These are phyloP conservation scores for Seladonia tumulorum DNA, from an alignment of 2,888 invertebrate genomes.

Conservation along the genomic window DNA sequence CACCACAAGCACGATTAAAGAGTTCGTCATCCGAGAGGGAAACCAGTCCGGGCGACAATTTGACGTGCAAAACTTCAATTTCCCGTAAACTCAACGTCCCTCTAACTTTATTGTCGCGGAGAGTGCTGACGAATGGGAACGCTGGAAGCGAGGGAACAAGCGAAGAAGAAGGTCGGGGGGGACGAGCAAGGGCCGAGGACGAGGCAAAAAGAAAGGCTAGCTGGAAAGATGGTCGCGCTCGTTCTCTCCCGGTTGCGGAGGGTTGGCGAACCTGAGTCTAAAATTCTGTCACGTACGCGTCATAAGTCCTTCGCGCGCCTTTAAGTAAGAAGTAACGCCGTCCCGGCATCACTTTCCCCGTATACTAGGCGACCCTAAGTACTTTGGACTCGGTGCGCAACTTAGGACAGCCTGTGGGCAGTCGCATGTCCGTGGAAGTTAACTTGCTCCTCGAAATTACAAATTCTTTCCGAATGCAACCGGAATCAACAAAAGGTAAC, in stretches of 20 bases:
- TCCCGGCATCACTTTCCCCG: constrained; percentile 47
- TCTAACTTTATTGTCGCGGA: constrained; percentile 69
- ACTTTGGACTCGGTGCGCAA: constrained; percentile 40
- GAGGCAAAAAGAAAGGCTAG: constrained; percentile 49
- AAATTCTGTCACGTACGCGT: constrained; percentile 83
- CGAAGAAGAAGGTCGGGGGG: constrained; percentile 23
- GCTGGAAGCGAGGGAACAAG: constrained; percentile 35
- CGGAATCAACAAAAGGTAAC: not conserved
- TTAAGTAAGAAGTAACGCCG: constrained; percentile 78
- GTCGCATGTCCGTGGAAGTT: not conserved
- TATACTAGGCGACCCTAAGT: constrained; percentile 50
- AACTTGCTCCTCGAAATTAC: not conserved
- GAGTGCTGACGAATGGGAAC: constrained; percentile 56
- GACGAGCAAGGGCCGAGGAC: constrained; percentile 36
- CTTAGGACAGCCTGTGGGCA: not conserved
- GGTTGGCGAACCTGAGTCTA: constrained; percentile 61
- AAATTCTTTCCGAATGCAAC: not conserved
- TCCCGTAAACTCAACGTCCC: constrained; percentile 64
- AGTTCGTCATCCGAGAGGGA: constrained; percentile 60
- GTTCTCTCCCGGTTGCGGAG: constrained; percentile 43
- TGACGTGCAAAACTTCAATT: constrained; percentile 71
- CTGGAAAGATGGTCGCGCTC: constrained; percentile 54
- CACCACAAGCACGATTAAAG: constrained; percentile 63
- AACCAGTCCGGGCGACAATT: constrained; percentile 62
- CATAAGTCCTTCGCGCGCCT: constrained; percentile 80